Evolutionary conservation across 1,140 invertebrate genomes (phyloP), one percentile per base, ranked within the genome.

Genomic region (Brachionus rotundiformis): DNA sequence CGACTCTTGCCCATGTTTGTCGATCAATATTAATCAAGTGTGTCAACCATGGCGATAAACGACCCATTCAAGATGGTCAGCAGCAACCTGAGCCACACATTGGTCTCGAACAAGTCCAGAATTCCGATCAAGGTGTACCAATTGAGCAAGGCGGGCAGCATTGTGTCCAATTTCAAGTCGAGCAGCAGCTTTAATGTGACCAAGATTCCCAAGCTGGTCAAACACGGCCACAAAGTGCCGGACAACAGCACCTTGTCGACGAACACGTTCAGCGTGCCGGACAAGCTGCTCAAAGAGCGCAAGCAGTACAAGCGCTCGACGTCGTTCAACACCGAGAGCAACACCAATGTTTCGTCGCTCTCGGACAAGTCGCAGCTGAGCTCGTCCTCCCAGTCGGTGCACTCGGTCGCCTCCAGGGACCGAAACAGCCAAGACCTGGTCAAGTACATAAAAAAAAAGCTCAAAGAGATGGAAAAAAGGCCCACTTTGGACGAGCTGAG

Each of bases 251-350:
- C 33, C 2, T 1, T 68, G 33, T 68, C 63, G 2, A 33, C 27
- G 19, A 68, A 13, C 29, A 63, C 61, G 29, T 63, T 63, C n/a
- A 63, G n/a, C 61, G 29, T 63, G 25, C 11, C 10, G 8, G 27
- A 63, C 29, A 63, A 63, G n/a, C 2, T 29, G 29, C 61, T 63
- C 61, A 29, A 33, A 1, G 25, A 13, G 7, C 61, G 61, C 25
- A 39, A 23, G 6, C 47, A 54, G 8, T 36, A 16, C 6, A 33
- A 68, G 33, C 63, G 63, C 31, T 16, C 63, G 16, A 31, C 6
- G 19, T 68, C 63, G 16, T 68, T 68, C 63, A 68, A 68, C 33
- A 68, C 63, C 27, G 63, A 68, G 33, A 36, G 29, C 16, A 68
- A n/a, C n/a, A n/a, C n/a, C n/a, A n/a, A 68, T 16, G 29, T 33